Base-by-base conservation (phyloP, 1,140 invertebrate species). In the Drosophila malerkotliana region DNA sequence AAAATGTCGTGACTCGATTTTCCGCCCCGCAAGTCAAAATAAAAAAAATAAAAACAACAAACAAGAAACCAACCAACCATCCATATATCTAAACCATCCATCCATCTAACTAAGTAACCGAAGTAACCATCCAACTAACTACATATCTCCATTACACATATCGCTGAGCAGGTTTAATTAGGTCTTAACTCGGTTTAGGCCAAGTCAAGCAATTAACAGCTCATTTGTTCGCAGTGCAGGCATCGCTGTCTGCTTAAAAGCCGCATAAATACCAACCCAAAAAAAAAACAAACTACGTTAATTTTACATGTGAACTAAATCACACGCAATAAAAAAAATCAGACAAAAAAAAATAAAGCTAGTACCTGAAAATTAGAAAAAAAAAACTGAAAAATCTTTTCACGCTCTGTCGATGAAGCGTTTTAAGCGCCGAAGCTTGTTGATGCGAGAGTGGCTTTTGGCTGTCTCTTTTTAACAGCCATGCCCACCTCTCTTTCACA, bases 341-440 rank as follows among this genome's bases (percentile, higher is more conserved):
- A 37, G 21, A 53, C 30, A 58, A 48, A 41, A 58, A 58, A 32
- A 18, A 21, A 52, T 7, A 18, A 18, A 18, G 12, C 7, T 28
- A 57, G 49, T 52, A 32, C 49, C 49, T 28, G 37, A 15, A 51
- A 44, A 49, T 21, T 21, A 21, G 21, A 21, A 41, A 51, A 10
- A 15, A 28, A 52, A 52, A 32, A 53, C 49, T 67, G 62, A 69
- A 64, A 71, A 77, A 74, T 45, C 60, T 75, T 72, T 79, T 84
- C 80, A 84, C 80, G 80, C 76, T 84, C 80, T 79, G 63, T 66
- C 77, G 76, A 73, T 79, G 80, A 77, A 84, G 80, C 80, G 79
- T 47, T 47, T 47, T 47, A 47, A 24, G 44, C 44, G 44, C 44
- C 44, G 18, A 47, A 47, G 44, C 32, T 53, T 37, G 51, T 77